Evolutionary conservation across 2,113 vertebrate genomes (phyloP).

Genomic region (Psilopogon haemacephalus): DNA sequence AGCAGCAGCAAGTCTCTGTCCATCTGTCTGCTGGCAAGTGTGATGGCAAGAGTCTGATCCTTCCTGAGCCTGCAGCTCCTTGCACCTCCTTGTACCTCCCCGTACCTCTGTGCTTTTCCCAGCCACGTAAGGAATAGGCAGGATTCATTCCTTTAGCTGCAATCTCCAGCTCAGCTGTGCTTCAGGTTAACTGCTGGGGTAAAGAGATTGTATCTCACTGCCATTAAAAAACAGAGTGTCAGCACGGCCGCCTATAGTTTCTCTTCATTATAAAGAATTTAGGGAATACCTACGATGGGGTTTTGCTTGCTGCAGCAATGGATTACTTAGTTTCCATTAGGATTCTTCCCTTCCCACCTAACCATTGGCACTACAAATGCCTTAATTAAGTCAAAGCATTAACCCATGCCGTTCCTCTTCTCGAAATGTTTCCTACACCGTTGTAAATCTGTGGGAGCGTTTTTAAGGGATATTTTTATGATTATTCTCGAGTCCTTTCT

Average conservation of each 20-base stretch:
- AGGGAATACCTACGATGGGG: not conserved
- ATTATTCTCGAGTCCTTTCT: not conserved
- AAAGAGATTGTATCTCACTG: not conserved
- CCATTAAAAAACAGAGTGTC: not conserved
- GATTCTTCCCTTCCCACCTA: not conserved
- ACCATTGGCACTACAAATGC: not conserved
- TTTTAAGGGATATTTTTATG: not conserved
- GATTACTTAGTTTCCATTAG: conserved; percentile 41
- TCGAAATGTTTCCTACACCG: not conserved
- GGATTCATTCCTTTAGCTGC: not conserved
- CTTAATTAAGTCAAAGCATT: not conserved
- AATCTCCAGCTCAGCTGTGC: not conserved
- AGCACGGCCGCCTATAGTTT: not conserved
- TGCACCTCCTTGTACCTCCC: too few species aligned
- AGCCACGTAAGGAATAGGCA: not conserved
- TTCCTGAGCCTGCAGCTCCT: not conserved
- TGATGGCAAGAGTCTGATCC: not conserved
- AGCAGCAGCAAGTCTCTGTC: not conserved
- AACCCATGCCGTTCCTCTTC: not conserved
- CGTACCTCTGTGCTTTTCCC: not conserved
- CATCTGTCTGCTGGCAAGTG: not conserved
- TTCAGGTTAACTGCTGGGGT: not conserved
- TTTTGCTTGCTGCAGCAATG: conserved; percentile 23
- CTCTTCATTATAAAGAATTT: not conserved
- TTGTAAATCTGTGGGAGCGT: not conserved